phyloP scores from a whole-genome alignment of 2,113 vertebrate species.

The Microtus montanus region DNA sequence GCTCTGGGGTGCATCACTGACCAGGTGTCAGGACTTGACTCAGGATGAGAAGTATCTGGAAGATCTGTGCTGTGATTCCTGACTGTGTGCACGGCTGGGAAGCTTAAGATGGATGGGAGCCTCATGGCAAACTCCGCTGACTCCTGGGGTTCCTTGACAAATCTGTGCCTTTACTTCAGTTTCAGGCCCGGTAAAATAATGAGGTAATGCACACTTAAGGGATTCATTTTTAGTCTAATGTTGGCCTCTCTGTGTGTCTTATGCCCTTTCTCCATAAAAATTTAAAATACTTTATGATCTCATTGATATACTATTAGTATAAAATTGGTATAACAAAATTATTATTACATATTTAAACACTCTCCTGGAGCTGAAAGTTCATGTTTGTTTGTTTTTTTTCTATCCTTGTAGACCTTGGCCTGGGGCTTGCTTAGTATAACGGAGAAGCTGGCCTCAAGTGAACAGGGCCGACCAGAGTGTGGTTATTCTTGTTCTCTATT shows the following conservation, averaged over 20 bases:
- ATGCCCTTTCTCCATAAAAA: neutral
- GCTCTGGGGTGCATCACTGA: neutral
- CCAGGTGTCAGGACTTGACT: neutral
- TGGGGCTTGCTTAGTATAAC: neutral
- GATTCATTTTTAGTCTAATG: neutral
- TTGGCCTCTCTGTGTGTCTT: neutral
- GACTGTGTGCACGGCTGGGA: neutral
- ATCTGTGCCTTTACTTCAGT: neutral
- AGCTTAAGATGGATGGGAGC: neutral
- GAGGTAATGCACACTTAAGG: neutral
- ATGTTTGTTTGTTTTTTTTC: neutral
- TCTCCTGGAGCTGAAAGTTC: neutral
- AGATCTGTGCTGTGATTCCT: neutral
- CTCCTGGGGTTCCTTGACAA: neutral
- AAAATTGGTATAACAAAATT: neutral
- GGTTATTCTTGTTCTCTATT: neutral
- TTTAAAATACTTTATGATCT: neutral
- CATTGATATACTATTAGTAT: neutral
- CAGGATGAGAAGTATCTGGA: neutral
- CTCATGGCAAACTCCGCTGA: neutral
- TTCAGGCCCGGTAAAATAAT: neutral
- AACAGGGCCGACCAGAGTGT: neutral
- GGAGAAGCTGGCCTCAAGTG: neutral
- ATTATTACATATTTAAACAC: neutral
- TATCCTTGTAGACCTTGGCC: neutral